These are phyloP conservation scores for Mesorhabditis spiculigera DNA, from an alignment of 2,888 invertebrate species.

Conservation along the genomic window DNA sequence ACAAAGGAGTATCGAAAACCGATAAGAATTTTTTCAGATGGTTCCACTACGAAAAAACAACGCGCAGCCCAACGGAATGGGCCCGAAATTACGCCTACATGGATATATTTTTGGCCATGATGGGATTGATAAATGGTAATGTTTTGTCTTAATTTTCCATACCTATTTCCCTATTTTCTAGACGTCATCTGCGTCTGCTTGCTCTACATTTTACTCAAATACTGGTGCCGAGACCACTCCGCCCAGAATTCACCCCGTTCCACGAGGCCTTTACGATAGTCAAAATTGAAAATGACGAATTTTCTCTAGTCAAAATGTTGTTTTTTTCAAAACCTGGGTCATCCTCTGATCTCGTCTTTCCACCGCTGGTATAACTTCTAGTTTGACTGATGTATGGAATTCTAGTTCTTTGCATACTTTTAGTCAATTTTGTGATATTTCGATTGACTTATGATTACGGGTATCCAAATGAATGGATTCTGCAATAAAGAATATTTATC, in stretches of 20 bases:
- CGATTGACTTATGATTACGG: too few species aligned
- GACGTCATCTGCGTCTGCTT: neutral
- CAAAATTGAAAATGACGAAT: neutral
- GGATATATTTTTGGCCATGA: neutral
- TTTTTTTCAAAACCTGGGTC: neutral
- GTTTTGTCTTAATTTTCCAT: neutral
- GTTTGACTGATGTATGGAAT: too few species aligned
- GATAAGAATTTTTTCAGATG: too few species aligned
- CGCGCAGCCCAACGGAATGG: neutral
- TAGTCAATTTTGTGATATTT: too few species aligned
- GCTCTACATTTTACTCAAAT: neutral
- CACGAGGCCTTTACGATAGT: neutral
- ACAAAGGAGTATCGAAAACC: too few species aligned
- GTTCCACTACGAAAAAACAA: neutral
- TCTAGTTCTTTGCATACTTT: too few species aligned
- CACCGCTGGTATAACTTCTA: too few species aligned
- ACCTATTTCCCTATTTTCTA: neutral
- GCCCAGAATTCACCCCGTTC: neutral
- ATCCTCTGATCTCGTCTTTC: neutral
- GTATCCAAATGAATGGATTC: too few species aligned
- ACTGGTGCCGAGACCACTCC: neutral
- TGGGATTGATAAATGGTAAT: slow-evolving; percentile 8
- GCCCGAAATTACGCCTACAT: slow-evolving; percentile 9
- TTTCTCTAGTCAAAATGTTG: neutral
- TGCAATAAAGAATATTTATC: too few species aligned